Percentiles rank a stretch among this genome's conserved stretches.
phyloP scores from a whole-genome alignment of 2,797 vertebrate genomes.

The Heterohyrax brucei region DNA sequence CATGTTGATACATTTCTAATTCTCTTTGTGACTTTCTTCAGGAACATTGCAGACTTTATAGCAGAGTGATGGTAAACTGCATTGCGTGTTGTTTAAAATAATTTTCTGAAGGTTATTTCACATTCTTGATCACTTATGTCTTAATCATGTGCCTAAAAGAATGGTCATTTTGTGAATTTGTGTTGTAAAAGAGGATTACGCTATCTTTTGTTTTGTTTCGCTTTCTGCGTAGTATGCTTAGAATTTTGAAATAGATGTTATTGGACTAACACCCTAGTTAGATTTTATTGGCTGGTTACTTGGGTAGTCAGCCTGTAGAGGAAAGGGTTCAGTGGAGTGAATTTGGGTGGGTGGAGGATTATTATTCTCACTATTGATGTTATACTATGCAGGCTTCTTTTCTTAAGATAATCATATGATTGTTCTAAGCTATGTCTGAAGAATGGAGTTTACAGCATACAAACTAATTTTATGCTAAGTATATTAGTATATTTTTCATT shows the following conservation, averaged over 20 bases:
- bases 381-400: background rate
- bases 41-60: background rate
- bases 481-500: background rate
- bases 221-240: background rate
- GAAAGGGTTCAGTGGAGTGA: background rate
- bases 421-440: background rate
- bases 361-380: background rate
- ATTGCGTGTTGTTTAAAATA: conserved; percentile 1
- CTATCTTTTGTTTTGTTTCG: background rate
- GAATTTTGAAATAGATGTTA: background rate
- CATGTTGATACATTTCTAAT: background rate
- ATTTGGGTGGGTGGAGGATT: background rate
- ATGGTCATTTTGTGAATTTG: background rate
- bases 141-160: background rate
- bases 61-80: background rate
- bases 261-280: background rate
- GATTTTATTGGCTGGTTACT: background rate
- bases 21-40: background rate
- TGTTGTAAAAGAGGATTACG: background rate
- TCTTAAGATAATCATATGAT: background rate
- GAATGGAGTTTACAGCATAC: background rate
- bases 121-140: background rate
- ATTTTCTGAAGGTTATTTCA: background rate
- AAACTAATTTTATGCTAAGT: background rate
- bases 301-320: background rate